A percentile compares a stretch with the other conserved stretches of the same genome.
These are phyloP conservation scores for Agrotis segetum DNA, from an alignment of 2,888 invertebrate species.

Conservation along the genomic window DNA sequence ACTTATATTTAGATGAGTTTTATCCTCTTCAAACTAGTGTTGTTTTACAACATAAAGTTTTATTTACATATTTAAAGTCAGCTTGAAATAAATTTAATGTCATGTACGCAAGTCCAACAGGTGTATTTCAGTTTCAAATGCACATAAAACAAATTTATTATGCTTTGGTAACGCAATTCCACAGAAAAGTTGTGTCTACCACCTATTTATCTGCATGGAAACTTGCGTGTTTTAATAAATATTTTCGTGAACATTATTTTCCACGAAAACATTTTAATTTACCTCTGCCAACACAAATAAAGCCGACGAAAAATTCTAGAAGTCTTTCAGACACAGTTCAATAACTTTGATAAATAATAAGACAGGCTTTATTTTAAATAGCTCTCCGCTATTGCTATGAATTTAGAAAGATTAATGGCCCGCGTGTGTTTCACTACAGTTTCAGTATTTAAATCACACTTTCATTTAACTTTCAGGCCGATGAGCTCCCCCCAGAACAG, in stretches of 20 bases:
- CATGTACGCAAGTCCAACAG: conserved; percentile 71
- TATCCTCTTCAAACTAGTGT: conserved; percentile 12
- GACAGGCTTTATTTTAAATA: conserved; percentile 15
- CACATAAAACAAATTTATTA: conserved; percentile 87
- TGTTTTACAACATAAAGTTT: conserved; percentile 30
- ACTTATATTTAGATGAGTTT: background rate
- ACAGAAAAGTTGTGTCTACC: conserved; percentile 70
- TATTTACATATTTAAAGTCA: conserved; percentile 44
- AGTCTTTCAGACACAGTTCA: conserved; percentile 29
- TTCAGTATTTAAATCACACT: conserved; percentile 58
- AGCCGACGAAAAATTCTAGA: conserved; percentile 26
- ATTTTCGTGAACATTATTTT: conserved; percentile 36
- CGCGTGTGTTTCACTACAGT: conserved; percentile 18
- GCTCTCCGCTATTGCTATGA: background rate
- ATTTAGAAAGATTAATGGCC: conserved; percentile 9
- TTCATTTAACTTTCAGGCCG: conserved; percentile 92
- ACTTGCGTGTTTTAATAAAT: conserved; percentile 50
- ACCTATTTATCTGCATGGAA: conserved; percentile 61
- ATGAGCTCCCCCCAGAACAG: conserved; percentile 98
- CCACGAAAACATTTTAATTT: conserved; percentile 53
- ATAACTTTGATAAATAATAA: conserved; percentile 26
- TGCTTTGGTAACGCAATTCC: conserved; percentile 72
- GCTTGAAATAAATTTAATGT: conserved; percentile 54
- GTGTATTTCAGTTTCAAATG: conserved; percentile 86
- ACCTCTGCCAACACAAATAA: conserved; percentile 51